Evolutionary conservation across 2,888 invertebrate genomes (phyloP).

Genomic region (Aromia moschata): DNA sequence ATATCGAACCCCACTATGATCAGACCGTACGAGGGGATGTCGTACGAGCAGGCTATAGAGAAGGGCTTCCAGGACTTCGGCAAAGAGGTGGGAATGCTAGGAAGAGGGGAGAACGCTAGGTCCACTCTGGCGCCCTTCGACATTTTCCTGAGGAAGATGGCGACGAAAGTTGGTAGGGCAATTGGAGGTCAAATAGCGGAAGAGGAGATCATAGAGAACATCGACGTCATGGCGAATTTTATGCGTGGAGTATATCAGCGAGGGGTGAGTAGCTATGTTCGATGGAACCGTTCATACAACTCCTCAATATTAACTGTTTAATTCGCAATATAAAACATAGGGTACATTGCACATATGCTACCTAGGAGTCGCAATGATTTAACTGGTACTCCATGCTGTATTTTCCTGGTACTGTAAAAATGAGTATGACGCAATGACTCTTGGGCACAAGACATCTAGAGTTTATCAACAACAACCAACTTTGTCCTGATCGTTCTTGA

Average conservation of each 20-base stretch:
- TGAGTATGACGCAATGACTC: too few relatives aligned
- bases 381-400: too few relatives aligned
- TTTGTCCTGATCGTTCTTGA: too few relatives aligned
- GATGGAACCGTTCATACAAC: too few relatives aligned
- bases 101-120: background rate
- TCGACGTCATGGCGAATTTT: slow-evolving; percentile 49
- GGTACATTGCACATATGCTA: too few relatives aligned
- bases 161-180: slow-evolving; percentile 46
- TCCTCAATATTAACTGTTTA: too few relatives aligned
- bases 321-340: too few relatives aligned
- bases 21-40: slow-evolving; percentile 28
- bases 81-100: background rate
- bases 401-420: too few relatives aligned
- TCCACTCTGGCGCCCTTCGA: slow-evolving; percentile 43
- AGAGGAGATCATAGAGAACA: slow-evolving; percentile 44
- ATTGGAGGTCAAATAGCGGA: slow-evolving; percentile 40
- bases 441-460: too few relatives aligned
- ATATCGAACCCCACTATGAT: slow-evolving; percentile 44
- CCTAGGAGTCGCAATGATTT: too few relatives aligned
- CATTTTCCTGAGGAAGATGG: slow-evolving; percentile 45
- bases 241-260: slow-evolving; percentile 49
- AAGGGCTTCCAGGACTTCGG: slow-evolving; percentile 38
- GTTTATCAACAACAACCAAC: too few relatives aligned
- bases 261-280: slow-evolving; percentile 53
- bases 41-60: slow-evolving; percentile 47